These are phyloP conservation scores for Lophotis ruficrista DNA, from an alignment of 2,113 vertebrate species.

Conservation along the genomic window DNA sequence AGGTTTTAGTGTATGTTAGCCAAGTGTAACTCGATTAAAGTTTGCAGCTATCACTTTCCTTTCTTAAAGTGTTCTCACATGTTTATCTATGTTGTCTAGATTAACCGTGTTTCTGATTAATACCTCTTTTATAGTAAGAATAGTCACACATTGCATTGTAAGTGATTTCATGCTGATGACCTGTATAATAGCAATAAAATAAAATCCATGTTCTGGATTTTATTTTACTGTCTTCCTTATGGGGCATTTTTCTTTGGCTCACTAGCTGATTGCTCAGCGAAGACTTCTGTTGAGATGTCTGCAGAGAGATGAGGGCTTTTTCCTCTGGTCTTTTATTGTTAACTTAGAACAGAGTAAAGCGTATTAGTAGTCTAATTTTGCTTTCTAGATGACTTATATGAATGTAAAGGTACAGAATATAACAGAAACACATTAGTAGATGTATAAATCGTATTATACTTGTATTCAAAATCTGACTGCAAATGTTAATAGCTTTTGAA, in stretches of 20 bases:
- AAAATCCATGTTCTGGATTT: background rate
- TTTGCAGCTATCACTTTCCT: background rate
- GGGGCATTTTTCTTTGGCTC: background rate
- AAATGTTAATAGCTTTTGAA: background rate
- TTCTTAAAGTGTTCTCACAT: background rate
- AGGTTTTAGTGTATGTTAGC: background rate
- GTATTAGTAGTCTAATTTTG: background rate
- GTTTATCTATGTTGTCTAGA: background rate
- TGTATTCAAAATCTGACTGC: background rate
- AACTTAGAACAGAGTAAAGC: background rate
- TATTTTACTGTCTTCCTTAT: background rate
- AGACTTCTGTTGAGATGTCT: background rate
- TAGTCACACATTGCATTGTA: fast-evolving
- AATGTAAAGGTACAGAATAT: background rate
- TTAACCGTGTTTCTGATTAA: background rate
- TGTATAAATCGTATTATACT: background rate
- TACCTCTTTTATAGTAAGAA: background rate
- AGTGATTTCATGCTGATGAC: background rate
- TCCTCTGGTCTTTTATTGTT: background rate
- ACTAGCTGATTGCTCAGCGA: background rate
- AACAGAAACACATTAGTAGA: background rate
- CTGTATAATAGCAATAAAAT: background rate
- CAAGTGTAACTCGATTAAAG: background rate
- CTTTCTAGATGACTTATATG: background rate
- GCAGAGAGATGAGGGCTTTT: background rate